Evolutionary conservation across 2,113 vertebrate species (phyloP).

Genomic region (Microcebus ravelobensis): DNA sequence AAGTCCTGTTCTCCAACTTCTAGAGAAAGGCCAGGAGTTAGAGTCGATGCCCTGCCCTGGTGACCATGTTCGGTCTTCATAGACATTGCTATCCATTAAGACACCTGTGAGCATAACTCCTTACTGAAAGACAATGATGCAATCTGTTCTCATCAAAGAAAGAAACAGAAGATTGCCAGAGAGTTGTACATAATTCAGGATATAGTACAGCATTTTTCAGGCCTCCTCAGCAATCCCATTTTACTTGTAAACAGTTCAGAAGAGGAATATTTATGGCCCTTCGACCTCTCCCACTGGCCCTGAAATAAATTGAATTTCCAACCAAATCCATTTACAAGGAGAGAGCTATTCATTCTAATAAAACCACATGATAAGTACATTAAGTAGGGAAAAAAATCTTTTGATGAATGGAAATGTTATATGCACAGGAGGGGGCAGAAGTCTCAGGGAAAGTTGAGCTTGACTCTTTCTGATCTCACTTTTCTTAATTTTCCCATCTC

Average conservation of each 20-base stretch:
- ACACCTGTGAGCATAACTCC: not conserved
- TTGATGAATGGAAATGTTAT: conserved; percentile 54
- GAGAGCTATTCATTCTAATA: conserved; percentile 70
- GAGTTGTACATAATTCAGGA: conserved; percentile 52
- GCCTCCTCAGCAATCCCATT: conserved; percentile 35
- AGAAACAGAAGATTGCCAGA: conserved; percentile 9
- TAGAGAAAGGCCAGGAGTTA: not conserved
- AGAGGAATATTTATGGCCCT: conserved; percentile 60
- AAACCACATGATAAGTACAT: conserved; percentile 47
- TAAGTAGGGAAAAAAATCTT: not conserved
- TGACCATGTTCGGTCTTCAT: not conserved
- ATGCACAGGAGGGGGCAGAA: not conserved
- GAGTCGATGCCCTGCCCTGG: not conserved
- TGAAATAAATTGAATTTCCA: conserved; percentile 74
- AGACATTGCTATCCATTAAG: not conserved
- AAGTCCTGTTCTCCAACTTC: not conserved
- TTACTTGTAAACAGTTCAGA: conserved; percentile 59
- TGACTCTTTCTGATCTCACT: not conserved
- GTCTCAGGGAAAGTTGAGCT: not conserved
- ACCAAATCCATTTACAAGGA: conserved; percentile 63
- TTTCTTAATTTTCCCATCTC: conserved; percentile 1
- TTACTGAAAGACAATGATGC: not conserved
- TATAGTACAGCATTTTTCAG: conserved; percentile 9
- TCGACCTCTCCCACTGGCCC: conserved; percentile 40
- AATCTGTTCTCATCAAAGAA: conserved; percentile 44